These are phyloP conservation scores for Netelia melanura DNA, from an alignment of 2,888 invertebrate genomes.

Conservation along the genomic window DNA sequence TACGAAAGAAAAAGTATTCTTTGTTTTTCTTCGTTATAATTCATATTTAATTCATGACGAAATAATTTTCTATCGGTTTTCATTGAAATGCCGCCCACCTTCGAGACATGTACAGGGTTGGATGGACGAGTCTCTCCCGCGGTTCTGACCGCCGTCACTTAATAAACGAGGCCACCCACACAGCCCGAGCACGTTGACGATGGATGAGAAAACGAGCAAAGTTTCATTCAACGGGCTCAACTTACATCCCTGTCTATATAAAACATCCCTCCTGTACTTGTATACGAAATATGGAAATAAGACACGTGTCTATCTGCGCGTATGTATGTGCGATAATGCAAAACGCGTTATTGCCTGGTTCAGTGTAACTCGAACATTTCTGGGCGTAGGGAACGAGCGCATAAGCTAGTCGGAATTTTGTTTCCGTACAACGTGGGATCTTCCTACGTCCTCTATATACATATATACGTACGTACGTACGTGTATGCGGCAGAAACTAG, in stretches of 20 bases:
- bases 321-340: slow-evolving; percentile 1
- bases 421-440: background rate
- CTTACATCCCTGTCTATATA: background rate
- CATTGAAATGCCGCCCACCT: background rate
- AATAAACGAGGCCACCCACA: slow-evolving; percentile 53
- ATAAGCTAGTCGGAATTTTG: slow-evolving; percentile 18
- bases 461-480: background rate
- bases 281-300: background rate
- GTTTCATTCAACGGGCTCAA: slow-evolving; percentile 31
- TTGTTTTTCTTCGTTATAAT: too few species aligned
- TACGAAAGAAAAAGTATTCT: too few species aligned
- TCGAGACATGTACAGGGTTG: background rate
- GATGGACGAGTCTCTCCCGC: background rate
- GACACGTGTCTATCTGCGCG: too few species aligned
- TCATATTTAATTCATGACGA: too few species aligned
- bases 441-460: background rate
- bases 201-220: slow-evolving; percentile 31
- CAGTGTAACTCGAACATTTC: background rate
- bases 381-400: slow-evolving; percentile 22
- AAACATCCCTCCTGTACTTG: background rate
- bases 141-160: slow-evolving; percentile 23
- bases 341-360: slow-evolving; percentile 24
- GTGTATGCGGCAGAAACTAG: slow-evolving; percentile 1
- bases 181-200: slow-evolving; percentile 6
- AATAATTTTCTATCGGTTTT: background rate